Evolutionary conservation across 2,797 vertebrate species (phyloP), one percentile per base, ranked within the genome.

Genomic region (Oophaga sylvatica): DNA sequence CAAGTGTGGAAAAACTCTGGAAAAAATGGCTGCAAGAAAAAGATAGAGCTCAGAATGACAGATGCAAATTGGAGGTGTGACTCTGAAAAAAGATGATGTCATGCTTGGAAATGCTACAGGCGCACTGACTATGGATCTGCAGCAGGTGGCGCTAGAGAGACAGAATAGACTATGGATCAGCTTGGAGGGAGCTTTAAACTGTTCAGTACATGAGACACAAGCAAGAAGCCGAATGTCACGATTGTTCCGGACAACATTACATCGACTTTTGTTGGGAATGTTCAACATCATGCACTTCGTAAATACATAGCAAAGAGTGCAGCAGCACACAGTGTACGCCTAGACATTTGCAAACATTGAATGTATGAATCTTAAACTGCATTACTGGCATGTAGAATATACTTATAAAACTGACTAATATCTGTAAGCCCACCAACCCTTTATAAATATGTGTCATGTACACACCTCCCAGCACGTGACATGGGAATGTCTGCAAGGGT

Each of bases 51-150:
- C 62, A 57, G 73, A 84, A 75, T 63, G 73, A 88, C 76, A 88
- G 65, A 88, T 53, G 75, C 15, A 83, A 48, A 63, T 76, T 26
- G 57, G 31, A 70, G 81, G 73, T 45, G 81, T 60, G 75, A 77
- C 80, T 82, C 5, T 20, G 6, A 65, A 75, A 83, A 87, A 62
- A 71, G 87, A 79, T 88, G 87, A 88, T 84, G 87, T 88, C 76
- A 88, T 88, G 75, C 79, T 68, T 26, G 8, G 17, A 41, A 56
- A 67, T 1, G 62, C 45, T 68, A 31, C 41, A 29, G 82, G 59
- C 31, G n/a, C 56, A 48, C 29, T 19, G 22, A 31, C 26, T 13
- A 63, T 48, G 8, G 56, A 53, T 31, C 2, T 62, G 26, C 87
- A 88, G 87, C 81, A 88, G 87, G 59, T 83, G 86, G 86, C 26